Evolutionary conservation across 2,888 invertebrate species (phyloP).

Genomic region (Caenorhabditis imperialis): DNA sequence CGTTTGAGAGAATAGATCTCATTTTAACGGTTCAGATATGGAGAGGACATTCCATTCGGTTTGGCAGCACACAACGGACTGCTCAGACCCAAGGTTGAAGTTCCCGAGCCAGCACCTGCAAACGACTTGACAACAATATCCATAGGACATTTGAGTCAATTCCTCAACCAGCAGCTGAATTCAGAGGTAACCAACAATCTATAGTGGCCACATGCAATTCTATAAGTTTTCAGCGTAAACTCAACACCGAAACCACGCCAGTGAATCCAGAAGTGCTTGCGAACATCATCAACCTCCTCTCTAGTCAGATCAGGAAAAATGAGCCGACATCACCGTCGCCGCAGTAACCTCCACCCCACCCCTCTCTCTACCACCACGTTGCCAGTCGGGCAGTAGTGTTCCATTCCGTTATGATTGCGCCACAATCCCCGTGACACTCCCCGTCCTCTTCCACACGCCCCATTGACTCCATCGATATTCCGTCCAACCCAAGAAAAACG

Average conservation of each 20-base stretch:
- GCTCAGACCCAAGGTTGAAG: constrained; percentile 21
- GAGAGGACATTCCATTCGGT: constrained; percentile 40
- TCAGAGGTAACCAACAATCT: too few relatives aligned
- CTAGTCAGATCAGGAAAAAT: background rate
- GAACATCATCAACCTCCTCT: background rate
- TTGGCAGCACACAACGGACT: constrained; percentile 11
- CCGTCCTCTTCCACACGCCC: background rate
- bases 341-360: background rate
- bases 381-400: constrained; percentile 30
- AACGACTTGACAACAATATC: background rate
- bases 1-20: background rate
- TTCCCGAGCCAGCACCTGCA: constrained; percentile 1
- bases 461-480: constrained; percentile 19
- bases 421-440: constrained; percentile 24
- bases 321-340: constrained; percentile 6
- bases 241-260: background rate
- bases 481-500: constrained; percentile 1
- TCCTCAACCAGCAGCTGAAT: too few relatives aligned
- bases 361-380: constrained; percentile 1
- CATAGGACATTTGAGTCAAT: constrained; percentile 7
- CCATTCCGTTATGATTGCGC: constrained; percentile 20
- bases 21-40: constrained; percentile 12
- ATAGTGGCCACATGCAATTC: too few relatives aligned
- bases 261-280: background rate
- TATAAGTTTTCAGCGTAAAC: constrained; percentile 3